Evolutionary conservation across 1,140 invertebrate species (phyloP).

Genomic region (Ruditapes philippinarum): DNA sequence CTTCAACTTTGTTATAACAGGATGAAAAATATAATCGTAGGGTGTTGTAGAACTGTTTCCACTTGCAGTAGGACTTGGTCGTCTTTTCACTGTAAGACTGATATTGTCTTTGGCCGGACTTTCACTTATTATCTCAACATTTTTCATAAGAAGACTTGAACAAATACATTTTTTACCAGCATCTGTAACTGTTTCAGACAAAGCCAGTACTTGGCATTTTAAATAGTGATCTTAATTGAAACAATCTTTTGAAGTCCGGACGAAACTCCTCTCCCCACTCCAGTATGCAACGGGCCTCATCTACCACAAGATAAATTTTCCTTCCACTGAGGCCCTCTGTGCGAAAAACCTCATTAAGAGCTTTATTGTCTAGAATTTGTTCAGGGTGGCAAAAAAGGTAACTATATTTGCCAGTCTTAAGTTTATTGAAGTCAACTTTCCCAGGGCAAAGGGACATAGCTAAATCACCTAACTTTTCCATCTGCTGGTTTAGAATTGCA

Average conservation of each 20-base stretch:
- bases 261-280: slow-evolving; percentile 47
- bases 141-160: not conserved
- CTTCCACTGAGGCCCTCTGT: not conserved
- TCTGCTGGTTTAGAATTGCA: not conserved
- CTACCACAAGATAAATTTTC: slow-evolving; percentile 24
- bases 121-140: not conserved
- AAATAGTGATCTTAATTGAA: slow-evolving; percentile 24
- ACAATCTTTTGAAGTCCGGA: not conserved
- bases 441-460: slow-evolving; percentile 14
- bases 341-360: not conserved
- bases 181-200: slow-evolving; percentile 29
- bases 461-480: not conserved
- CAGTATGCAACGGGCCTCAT: slow-evolving; percentile 48
- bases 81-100: not conserved
- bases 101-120: slow-evolving; percentile 37
- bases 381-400: slow-evolving; percentile 46
- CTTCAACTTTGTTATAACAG: not conserved
- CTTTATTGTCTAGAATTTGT: slow-evolving; percentile 7
- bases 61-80: slow-evolving; percentile 33
- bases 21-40: slow-evolving; percentile 13
- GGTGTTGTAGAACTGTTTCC: not conserved
- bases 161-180: not conserved
- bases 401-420: not conserved
- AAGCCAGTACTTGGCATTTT: not conserved
- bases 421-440: not conserved